Evolutionary conservation across 2,888 invertebrate genomes (phyloP), one percentile per base, ranked within the genome.

Genomic region (Andrena bicolor): DNA sequence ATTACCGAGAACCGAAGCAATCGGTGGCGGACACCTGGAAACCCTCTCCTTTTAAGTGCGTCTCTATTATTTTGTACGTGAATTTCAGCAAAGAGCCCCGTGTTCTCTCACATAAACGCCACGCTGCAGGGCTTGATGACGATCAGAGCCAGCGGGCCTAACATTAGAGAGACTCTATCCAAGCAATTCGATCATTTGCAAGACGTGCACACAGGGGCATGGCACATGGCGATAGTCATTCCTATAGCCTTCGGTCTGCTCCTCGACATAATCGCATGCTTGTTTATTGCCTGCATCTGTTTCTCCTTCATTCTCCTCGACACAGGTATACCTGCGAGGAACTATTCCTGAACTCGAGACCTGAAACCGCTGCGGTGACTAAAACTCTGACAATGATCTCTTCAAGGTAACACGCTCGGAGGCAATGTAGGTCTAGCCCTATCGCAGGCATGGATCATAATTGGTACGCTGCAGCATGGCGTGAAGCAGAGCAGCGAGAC

Each of bases 101-200:
- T 99, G 0, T 99, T 98, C 93, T 97, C 98, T 0, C 98, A 99
- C 92, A 96, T 99, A 87, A 97, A 97, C 7, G 96, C 98, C 0
- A 97, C 98, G 0, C 94, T 99, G 2, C 96, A 97, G 84, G 99
- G 99, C 0, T 95, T 99, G 41, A 96, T 97, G 49, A 98, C 98
- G 0, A 98, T 99, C 76, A 95, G 99, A 83, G 97, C 98, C 2
- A 96, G 97, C 4, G 96, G 96, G 16, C 96, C 96, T 1, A 90
- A 93, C 1, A 94, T 95, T 10, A 95, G 97, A 92, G 94, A 95
- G 80, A 95, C 96, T 89, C 95, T 99, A 72, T 95, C 96, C 63
- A 95, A 95, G 85, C 97, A 97, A 89, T 97, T 98, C 88, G 97
- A 97, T 91, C 91, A 92, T 35, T 95, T 96, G 81, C 94, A 97